Evolutionary conservation across 2,113 vertebrate species (phyloP).

Genomic region (Butorides virescens): DNA sequence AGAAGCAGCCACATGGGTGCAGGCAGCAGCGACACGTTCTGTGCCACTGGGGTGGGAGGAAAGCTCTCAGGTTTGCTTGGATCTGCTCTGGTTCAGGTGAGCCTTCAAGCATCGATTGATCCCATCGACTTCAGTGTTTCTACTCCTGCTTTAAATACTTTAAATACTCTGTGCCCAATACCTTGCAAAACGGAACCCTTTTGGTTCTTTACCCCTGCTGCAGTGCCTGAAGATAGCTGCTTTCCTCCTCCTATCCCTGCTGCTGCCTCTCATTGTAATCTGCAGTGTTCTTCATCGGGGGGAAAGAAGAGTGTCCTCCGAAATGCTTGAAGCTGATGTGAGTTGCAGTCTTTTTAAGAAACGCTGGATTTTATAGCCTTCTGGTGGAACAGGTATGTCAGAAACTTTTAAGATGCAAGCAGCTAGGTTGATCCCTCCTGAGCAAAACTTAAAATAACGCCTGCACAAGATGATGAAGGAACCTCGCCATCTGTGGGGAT

Average conservation of each 20-base stretch:
- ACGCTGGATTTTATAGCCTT: not conserved
- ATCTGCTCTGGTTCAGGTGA: not conserved
- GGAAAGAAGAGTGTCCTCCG: not conserved
- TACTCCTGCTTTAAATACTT: not conserved
- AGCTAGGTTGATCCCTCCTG: not conserved
- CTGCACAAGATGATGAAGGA: not conserved
- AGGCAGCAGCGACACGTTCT: not conserved
- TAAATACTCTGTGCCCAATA: accelerated
- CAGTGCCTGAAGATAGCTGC: not conserved
- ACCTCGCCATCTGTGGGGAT: not conserved
- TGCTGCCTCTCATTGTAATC: not conserved
- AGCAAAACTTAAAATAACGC: not conserved
- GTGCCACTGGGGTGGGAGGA: not conserved
- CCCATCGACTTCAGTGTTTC: not conserved
- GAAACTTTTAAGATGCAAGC: not conserved
- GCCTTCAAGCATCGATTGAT: accelerated
- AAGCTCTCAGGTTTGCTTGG: accelerated
- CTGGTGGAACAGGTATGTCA: not conserved
- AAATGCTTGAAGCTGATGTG: not conserved
- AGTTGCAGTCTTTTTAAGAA: not conserved
- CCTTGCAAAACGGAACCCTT: not conserved
- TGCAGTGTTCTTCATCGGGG: accelerated
- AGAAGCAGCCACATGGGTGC: not conserved
- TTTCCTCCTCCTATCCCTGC: not conserved
- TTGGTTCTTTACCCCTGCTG: not conserved